Evolutionary conservation across 2,113 vertebrate species (phyloP).

Genomic region (Istiophorus platypterus): DNA sequence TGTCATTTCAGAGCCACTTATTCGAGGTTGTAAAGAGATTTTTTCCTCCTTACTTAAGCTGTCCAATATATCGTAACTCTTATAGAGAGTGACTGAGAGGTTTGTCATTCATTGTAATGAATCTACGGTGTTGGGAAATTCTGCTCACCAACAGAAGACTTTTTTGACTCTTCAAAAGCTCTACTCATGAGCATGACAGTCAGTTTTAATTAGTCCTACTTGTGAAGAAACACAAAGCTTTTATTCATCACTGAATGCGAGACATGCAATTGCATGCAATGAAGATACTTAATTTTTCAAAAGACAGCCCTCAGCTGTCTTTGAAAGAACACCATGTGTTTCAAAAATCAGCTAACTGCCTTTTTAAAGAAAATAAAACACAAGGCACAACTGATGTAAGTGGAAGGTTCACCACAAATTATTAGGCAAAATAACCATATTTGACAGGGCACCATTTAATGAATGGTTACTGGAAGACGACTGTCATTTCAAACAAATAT

Average conservation of each 20-base stretch:
- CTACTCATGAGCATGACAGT: conserved; percentile 22
- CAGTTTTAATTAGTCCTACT: conserved; percentile 3
- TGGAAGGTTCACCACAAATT: not conserved
- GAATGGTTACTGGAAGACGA: conserved; percentile 8
- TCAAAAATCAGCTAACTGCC: not conserved
- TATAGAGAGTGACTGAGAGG: conserved; percentile 44
- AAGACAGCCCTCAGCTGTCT: too few species aligned
- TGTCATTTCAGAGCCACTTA: conserved; percentile 40
- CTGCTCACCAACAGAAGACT: not conserved
- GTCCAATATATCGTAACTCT: conserved; percentile 42
- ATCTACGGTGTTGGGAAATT: conserved; percentile 24
- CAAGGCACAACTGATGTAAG: not conserved
- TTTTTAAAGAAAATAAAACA: not conserved
- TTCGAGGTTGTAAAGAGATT: conserved; percentile 41
- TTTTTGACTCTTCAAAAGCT: conserved; percentile 14
- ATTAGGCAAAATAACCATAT: not conserved
- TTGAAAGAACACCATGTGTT: not conserved
- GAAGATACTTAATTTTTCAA: too few species aligned
- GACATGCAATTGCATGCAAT: not conserved
- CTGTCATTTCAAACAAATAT: conserved; percentile 5
- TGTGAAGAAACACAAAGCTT: conserved; percentile 1
- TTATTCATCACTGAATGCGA: not conserved
- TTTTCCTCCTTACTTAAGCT: conserved; percentile 15
- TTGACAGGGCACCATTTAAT: not conserved
- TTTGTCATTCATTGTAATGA: conserved; percentile 56